These are phyloP conservation scores for Drosophila kuntzei DNA, from an alignment of 2,888 invertebrate genomes.

Conservation along the genomic window DNA sequence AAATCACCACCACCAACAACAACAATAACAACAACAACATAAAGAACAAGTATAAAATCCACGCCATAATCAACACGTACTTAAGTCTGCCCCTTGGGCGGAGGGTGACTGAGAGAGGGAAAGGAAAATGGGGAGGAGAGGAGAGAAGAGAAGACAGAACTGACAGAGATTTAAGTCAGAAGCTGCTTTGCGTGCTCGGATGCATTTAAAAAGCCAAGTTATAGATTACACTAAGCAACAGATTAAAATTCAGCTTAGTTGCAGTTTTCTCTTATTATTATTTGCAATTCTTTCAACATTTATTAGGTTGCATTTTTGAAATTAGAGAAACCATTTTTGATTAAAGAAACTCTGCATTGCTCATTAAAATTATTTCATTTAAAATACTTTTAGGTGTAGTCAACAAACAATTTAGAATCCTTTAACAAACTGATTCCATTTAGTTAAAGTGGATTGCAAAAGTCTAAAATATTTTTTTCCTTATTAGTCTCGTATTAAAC, in stretches of 20 bases:
- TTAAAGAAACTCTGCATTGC: no score
- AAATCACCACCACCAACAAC: conserved; percentile 23
- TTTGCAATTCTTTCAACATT: conserved; percentile 7
- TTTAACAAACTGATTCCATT: no score
- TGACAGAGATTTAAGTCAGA: conserved; percentile 34
- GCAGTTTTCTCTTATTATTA: conserved; percentile 4
- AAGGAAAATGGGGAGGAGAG: not conserved
- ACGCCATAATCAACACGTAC: conserved; percentile 78
- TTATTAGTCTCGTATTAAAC: no score
- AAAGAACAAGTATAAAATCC: conserved; percentile 56
- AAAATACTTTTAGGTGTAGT: no score
- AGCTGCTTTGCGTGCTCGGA: conserved; percentile 26
- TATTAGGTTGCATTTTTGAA: not conserved
- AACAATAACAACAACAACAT: conserved; percentile 42
- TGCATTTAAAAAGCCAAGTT: conserved; percentile 34
- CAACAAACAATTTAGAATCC: not conserved
- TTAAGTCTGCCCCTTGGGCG: conserved; percentile 53
- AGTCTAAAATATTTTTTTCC: no score
- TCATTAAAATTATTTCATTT: no score
- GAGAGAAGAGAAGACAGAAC: not conserved
- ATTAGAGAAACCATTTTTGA: no score
- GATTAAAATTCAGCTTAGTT: conserved; percentile 29
- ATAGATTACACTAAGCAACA: conserved; percentile 25
- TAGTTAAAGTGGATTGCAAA: no score
- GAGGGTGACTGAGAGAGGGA: not conserved